These are phyloP conservation scores for Myotis myotis DNA, from an alignment of 2,797 vertebrate species.

Conservation along the genomic window DNA sequence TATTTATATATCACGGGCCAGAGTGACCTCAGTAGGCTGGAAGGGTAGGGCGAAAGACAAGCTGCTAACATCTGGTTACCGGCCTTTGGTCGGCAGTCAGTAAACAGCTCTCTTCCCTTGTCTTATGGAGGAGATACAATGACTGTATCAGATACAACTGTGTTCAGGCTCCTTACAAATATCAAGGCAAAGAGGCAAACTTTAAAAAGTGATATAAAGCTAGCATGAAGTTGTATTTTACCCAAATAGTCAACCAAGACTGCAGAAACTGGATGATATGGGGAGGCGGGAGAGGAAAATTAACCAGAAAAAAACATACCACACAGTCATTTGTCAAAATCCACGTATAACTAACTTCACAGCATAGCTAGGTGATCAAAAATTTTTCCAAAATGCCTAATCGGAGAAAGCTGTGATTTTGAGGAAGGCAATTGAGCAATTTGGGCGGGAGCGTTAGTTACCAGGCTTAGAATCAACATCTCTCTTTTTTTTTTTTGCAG, in stretches of 20 bases:
- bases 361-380: neutral
- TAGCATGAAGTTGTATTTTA: neutral
- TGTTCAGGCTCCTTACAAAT: neutral
- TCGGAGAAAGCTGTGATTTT: neutral
- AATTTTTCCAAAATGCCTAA: neutral
- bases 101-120: neutral
- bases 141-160: neutral
- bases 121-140: neutral
- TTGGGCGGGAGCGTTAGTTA: neutral
- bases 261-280: neutral
- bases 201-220: neutral
- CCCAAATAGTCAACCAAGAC: neutral
- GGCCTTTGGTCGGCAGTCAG: neutral
- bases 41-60: neutral
- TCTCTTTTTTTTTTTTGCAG: neutral
- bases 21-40: neutral
- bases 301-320: neutral
- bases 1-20: neutral
- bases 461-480: neutral
- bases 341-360: neutral
- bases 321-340: neutral
- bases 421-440: neutral
- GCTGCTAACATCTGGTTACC: neutral
- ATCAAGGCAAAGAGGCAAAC: neutral
- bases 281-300: rapidly evolving